A percentile compares a stretch with the other conserved stretches of the same genome.
Evolutionary conservation across 2,113 vertebrate species (phyloP).

Genomic region (Tapirus terrestris): DNA sequence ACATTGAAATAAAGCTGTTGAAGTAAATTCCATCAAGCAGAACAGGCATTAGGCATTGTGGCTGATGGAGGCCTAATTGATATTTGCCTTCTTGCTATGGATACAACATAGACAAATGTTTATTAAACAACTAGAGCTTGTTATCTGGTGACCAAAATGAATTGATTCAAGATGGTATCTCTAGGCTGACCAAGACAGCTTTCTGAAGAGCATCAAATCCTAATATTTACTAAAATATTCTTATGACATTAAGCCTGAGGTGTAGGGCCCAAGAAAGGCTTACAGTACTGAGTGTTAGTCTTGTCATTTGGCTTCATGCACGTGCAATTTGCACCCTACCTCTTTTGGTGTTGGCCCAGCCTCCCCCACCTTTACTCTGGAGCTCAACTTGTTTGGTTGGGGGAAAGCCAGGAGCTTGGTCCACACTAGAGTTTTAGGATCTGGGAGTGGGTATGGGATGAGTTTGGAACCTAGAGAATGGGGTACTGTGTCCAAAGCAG

Average conservation of each 20-base stretch:
- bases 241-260: not conserved
- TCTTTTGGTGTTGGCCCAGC: not conserved
- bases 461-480: not conserved
- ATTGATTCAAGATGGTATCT: conserved; percentile 16
- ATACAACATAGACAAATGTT: not conserved
- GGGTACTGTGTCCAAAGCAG: not conserved
- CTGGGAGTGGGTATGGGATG: not conserved
- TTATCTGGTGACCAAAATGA: conserved; percentile 21
- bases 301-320: not conserved
- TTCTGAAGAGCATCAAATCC: conserved; percentile 38
- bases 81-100: not conserved
- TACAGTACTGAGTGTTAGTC: not conserved
- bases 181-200: conserved; percentile 34
- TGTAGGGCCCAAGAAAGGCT: not conserved
- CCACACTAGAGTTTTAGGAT: not conserved
- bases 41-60: not conserved
- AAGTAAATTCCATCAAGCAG: not conserved
- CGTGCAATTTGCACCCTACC: too few relatives aligned
- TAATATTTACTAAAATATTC: not conserved
- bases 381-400: not conserved
- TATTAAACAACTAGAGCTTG: conserved; percentile 19
- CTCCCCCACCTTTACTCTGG: not conserved
- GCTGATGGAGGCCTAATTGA: not conserved
- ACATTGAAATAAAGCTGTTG: not conserved
- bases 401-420: not conserved